phyloP scores from a whole-genome alignment of 2,888 invertebrate genomes.

The Calephelis perditalis region DNA sequence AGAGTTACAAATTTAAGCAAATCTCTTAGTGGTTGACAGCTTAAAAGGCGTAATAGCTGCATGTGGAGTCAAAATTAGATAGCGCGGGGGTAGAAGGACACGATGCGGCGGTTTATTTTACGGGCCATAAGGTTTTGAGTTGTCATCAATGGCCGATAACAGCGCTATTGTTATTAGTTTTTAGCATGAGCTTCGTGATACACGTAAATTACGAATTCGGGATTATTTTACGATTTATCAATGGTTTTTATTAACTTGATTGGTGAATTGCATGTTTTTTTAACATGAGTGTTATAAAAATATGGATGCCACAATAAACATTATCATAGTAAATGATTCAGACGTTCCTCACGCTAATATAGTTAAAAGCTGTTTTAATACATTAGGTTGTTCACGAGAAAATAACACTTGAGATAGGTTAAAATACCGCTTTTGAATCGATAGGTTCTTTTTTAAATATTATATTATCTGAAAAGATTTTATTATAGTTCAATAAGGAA shows the following conservation, averaged over 20 bases:
- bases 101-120: constrained; percentile 22
- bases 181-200: constrained; percentile 4
- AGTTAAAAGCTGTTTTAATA: too few species aligned
- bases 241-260: not conserved
- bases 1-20: not conserved
- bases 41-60: constrained; percentile 2
- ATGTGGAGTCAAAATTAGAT: constrained; percentile 10
- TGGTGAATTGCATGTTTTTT: not conserved
- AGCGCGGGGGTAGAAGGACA: constrained; percentile 16
- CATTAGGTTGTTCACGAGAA: too few species aligned
- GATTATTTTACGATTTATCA: not conserved
- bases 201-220: not conserved
- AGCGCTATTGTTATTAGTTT: constrained; percentile 5
- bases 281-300: too few species aligned
- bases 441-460: too few species aligned
- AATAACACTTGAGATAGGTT: too few species aligned
- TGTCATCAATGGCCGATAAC: constrained; percentile 22
- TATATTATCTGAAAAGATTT: too few species aligned
- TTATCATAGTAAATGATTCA: too few species aligned
- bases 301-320: too few species aligned
- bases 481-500: too few species aligned
- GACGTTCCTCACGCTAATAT: too few species aligned
- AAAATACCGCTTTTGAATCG: too few species aligned
- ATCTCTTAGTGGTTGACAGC: not conserved
- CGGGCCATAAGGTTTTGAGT: constrained; percentile 24